phyloP scores from a whole-genome alignment of 2,888 invertebrate genomes.

The Pocota personata region DNA sequence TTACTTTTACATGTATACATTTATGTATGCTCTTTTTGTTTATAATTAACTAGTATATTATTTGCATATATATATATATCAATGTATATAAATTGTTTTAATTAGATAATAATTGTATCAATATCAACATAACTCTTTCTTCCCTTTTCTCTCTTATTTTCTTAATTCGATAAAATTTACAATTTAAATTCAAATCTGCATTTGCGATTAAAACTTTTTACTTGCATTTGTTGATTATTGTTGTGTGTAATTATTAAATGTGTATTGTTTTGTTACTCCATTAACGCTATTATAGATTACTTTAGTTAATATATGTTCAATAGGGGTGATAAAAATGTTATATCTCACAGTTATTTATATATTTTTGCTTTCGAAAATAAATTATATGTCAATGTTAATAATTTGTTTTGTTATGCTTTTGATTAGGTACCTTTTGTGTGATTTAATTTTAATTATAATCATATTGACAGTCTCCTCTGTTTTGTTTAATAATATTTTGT shows the following conservation, averaged over 20 bases:
- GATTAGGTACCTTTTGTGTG: constrained; percentile 72
- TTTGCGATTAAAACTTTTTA: not conserved
- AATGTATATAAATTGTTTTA: constrained; percentile 45
- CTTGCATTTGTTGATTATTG: not conserved
- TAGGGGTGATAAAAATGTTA: constrained; percentile 49
- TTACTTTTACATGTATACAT: constrained; percentile 62
- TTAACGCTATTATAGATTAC: constrained; percentile 22
- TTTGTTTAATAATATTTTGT: constrained; percentile 70
- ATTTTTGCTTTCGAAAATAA: constrained; percentile 39
- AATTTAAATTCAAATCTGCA: constrained; percentile 36
- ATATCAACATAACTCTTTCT: constrained; percentile 58
- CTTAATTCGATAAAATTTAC: constrained; percentile 7
- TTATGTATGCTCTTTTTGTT: constrained; percentile 64
- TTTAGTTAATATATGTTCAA: constrained; percentile 32
- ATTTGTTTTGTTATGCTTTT: constrained; percentile 59
- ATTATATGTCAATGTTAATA: constrained; percentile 58
- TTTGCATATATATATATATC: constrained; percentile 59
- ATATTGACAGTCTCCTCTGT: constrained; percentile 74
- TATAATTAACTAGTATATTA: constrained; percentile 56
- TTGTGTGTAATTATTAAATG: not conserved
- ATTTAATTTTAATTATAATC: constrained; percentile 72
- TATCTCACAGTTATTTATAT: constrained; percentile 47
- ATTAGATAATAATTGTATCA: constrained; percentile 57
- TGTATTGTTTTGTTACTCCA: constrained; percentile 1
- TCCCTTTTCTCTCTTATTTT: not conserved